These are phyloP conservation scores for Hippolais icterina DNA, from an alignment of 2,113 vertebrate species.

Conservation along the genomic window DNA sequence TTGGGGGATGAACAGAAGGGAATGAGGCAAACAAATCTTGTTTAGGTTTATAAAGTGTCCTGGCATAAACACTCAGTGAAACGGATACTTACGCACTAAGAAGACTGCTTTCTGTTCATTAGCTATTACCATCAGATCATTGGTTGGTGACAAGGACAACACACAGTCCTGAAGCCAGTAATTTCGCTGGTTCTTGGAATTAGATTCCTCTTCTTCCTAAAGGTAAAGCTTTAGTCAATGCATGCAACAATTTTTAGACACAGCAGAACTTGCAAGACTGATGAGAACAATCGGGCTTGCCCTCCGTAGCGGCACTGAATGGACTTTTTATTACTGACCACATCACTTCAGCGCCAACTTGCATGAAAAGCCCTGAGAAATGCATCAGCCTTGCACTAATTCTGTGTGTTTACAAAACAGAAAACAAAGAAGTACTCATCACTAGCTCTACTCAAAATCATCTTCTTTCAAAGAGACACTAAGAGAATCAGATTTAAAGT, in stretches of 20 bases:
- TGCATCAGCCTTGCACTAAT: background rate
- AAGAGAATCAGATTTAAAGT: background rate
- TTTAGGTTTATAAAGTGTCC: background rate
- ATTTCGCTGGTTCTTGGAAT: conserved; percentile 66
- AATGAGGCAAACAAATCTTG: background rate
- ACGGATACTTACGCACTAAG: conserved; percentile 82
- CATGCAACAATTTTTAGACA: background rate
- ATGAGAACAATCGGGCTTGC: background rate
- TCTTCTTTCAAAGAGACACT: background rate
- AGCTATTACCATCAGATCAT: conserved; percentile 92
- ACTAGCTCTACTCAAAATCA: background rate
- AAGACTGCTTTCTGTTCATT: conserved; percentile 91
- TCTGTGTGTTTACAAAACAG: background rate
- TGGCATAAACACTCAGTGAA: background rate
- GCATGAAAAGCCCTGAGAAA: background rate
- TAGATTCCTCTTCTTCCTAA: conserved; percentile 76
- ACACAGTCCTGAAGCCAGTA: conserved; percentile 93
- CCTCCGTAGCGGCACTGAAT: background rate
- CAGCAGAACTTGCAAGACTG: background rate
- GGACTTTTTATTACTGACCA: background rate
- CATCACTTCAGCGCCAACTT: background rate
- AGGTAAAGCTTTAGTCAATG: conserved; percentile 2
- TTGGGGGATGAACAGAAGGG: background rate
- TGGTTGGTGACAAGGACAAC: conserved; percentile 91
- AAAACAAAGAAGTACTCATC: background rate